A percentile compares a stretch with the other conserved stretches of the same genome.
Evolutionary conservation across 1,140 invertebrate genomes (phyloP).

Genomic region (Whitmania pigra): DNA sequence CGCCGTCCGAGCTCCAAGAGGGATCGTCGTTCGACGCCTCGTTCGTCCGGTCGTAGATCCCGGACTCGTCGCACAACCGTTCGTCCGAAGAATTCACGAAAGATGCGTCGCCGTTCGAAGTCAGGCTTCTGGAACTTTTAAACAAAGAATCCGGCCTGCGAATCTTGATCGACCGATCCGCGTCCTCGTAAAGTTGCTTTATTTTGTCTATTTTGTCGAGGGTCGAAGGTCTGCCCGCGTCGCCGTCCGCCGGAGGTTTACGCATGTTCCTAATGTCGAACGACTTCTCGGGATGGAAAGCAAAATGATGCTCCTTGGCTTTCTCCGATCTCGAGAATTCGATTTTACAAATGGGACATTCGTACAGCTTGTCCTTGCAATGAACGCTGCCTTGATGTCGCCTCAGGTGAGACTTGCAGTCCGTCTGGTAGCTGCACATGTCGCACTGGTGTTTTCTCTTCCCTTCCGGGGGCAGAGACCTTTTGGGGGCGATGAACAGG

Average conservation of each 20-base stretch:
- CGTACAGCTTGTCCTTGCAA: conserved; percentile 17
- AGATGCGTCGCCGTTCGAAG: too few species aligned
- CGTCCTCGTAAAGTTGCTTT: neutral
- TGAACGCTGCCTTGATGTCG: conserved; percentile 22
- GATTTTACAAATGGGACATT: conserved; percentile 22
- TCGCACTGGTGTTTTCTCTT: conserved; percentile 19
- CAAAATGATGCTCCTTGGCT: conserved; percentile 19
- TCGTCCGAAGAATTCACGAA: too few species aligned
- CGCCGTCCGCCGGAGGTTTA: neutral
- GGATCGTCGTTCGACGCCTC: too few species aligned
- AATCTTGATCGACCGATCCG: neutral
- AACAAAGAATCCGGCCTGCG: too few species aligned
- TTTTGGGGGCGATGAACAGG: neutral
- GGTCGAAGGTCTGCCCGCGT: neutral
- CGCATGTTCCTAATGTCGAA: conserved; percentile 15
- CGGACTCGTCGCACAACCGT: too few species aligned
- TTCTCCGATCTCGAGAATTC: conserved; percentile 22
- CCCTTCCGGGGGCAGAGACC: neutral
- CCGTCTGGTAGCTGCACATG: conserved; percentile 22
- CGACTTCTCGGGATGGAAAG: conserved; percentile 12
- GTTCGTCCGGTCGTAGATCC: too few species aligned
- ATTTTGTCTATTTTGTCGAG: conserved; percentile 12
- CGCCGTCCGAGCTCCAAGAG: too few species aligned
- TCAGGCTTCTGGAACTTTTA: too few species aligned
- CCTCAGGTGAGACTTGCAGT: conserved; percentile 23